A percentile compares a stretch with the other conserved stretches of the same genome.
Evolutionary conservation across 2,113 vertebrate species (phyloP).

Genomic region (Tupaia tana): DNA sequence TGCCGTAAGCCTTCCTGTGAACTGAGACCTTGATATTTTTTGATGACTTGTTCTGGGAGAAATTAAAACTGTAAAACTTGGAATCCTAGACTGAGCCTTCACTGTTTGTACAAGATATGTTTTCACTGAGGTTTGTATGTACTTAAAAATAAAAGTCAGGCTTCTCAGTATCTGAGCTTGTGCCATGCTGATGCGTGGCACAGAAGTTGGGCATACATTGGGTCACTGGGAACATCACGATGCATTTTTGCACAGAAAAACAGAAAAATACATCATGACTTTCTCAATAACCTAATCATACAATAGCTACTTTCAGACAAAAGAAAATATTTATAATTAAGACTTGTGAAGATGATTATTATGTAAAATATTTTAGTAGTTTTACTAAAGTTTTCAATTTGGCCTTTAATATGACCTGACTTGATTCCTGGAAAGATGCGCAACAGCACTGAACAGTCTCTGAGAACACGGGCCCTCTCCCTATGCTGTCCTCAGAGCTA

Average conservation of each 20-base stretch:
- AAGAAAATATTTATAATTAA: background rate
- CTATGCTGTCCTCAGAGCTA: background rate
- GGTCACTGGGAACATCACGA: no score
- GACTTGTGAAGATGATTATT: background rate
- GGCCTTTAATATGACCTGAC: background rate
- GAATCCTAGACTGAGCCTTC: background rate
- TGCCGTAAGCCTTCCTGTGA: background rate
- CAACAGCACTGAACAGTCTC: background rate
- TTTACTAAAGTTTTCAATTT: slow-evolving; percentile 1
- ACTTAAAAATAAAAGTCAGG: slow-evolving; percentile 19
- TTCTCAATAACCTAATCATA: no score
- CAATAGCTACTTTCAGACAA: background rate
- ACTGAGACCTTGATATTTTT: background rate
- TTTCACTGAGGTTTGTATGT: background rate
- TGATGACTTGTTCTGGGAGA: background rate
- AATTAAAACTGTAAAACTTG: background rate
- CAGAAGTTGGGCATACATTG: background rate
- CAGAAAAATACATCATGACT: no score
- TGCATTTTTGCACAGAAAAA: no score
- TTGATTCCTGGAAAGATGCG: background rate
- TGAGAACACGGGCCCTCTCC: background rate
- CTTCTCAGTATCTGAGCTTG: background rate
- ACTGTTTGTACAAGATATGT: background rate
- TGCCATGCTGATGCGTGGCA: background rate
- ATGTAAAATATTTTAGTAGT: background rate